Percentiles rank a stretch among this genome's conserved stretches.
These are phyloP conservation scores for Trididemnum nubilum DNA, from an alignment of 23 tunicate genomes.

Conservation along the genomic window DNA sequence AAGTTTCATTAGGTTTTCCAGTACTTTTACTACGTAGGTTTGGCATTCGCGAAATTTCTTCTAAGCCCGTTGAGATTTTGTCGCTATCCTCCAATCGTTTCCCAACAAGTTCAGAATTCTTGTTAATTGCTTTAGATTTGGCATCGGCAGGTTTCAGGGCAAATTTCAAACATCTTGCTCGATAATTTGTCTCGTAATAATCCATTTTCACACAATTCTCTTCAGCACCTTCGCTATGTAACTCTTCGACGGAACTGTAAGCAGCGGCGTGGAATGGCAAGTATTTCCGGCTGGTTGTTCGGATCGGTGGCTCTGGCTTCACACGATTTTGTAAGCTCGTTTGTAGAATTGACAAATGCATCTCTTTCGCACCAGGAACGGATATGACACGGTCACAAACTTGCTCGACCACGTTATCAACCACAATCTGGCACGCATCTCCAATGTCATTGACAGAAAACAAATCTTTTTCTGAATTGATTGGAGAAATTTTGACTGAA, in stretches of 20 bases:
- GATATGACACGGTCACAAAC: not conserved
- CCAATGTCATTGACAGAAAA: not conserved
- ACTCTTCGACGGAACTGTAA: not conserved
- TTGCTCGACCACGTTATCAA: not conserved
- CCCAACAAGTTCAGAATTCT: not conserved
- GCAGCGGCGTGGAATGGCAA: not conserved
- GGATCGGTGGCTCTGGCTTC: not conserved
- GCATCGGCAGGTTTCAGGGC: not conserved
- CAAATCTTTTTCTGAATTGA: not conserved
- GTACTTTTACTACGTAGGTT: too few relatives aligned
- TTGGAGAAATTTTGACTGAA: not conserved
- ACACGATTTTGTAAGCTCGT: too few relatives aligned
- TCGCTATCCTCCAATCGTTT: not conserved
- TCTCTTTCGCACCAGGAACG: not conserved
- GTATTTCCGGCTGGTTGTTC: not conserved
- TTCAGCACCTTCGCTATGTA: not conserved
- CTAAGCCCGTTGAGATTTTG: too few relatives aligned
- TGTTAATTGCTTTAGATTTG: not conserved
- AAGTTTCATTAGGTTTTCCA: too few relatives aligned
- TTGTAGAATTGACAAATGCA: not conserved
- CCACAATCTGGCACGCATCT: not conserved
- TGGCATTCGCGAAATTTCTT: too few relatives aligned
- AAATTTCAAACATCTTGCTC: too few relatives aligned
- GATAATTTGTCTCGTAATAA: not conserved
- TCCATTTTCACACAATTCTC: not conserved